These are phyloP conservation scores for Lepilemur ruficaudatus DNA, from an alignment of 2,797 vertebrate species.

Conservation along the genomic window DNA sequence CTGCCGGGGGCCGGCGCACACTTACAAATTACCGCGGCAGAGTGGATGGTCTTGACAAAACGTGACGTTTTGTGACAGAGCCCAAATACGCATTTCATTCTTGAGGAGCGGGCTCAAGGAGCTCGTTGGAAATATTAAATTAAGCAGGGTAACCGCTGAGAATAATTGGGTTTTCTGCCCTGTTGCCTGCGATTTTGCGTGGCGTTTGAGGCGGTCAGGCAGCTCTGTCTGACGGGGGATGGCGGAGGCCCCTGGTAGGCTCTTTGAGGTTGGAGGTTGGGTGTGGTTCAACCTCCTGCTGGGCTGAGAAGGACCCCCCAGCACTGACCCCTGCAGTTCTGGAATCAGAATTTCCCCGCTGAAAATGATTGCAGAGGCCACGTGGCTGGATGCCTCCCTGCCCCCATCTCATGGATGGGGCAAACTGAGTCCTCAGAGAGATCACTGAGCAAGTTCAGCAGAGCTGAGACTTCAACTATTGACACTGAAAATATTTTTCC, in stretches of 20 bases:
- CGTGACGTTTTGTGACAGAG: constrained; percentile 96
- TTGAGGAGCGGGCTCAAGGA: constrained; percentile 87
- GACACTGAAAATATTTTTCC: neutral
- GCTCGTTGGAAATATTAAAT: constrained; percentile 98
- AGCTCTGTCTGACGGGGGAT: constrained; percentile 68
- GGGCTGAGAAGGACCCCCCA: neutral
- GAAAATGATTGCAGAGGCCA: neutral
- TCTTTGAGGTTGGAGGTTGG: neutral
- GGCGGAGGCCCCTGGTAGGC: neutral
- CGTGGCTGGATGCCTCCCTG: neutral
- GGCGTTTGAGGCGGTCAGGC: constrained; percentile 84
- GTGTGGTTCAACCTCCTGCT: neutral
- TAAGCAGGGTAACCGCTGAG: constrained; percentile 97
- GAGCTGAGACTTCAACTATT: neutral
- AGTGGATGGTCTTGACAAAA: constrained; percentile 91
- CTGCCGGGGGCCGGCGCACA: constrained; percentile 76
- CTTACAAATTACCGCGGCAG: constrained; percentile 90
- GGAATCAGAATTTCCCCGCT: neutral
- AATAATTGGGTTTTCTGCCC: constrained; percentile 99
- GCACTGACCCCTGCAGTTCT: neutral
- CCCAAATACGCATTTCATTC: constrained; percentile 91
- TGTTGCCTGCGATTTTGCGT: constrained; percentile 91
- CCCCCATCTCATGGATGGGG: neutral
- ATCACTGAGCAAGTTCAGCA: neutral
- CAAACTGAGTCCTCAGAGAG: constrained; percentile 3